Evolutionary conservation across 2,113 vertebrate species (phyloP).

Genomic region (Crotalus viridis): DNA sequence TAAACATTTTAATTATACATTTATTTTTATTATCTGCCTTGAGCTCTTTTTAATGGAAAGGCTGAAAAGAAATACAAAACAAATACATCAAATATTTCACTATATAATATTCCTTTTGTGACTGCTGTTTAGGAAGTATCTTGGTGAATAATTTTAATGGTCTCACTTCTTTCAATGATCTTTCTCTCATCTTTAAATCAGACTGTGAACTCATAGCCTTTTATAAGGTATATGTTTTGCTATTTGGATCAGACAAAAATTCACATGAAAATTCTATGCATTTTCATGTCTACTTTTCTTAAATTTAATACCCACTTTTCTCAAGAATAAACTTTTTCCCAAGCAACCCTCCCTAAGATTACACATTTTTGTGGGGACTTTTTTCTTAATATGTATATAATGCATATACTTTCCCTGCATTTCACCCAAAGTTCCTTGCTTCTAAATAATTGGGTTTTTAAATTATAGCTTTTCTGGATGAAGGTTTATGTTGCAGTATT

Average conservation of each 20-base stretch:
- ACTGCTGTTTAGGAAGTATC: not conserved
- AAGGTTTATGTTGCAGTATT: not conserved
- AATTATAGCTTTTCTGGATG: not conserved
- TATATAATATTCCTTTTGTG: not conserved
- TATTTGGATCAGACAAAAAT: not conserved
- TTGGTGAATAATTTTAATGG: not conserved
- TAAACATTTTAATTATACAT: not conserved
- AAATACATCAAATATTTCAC: not conserved
- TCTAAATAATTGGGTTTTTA: not conserved
- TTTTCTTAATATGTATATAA: not conserved
- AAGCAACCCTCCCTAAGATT: not conserved
- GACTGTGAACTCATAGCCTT: not conserved
- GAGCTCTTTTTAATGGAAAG: not conserved
- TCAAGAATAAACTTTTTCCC: not conserved
- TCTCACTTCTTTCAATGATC: not conserved
- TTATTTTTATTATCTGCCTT: too few species aligned
- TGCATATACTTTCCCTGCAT: not conserved
- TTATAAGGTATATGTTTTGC: not conserved
- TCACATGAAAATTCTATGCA: too few species aligned
- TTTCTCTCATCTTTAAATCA: not conserved
- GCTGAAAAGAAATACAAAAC: not conserved
- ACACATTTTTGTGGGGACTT: not conserved
- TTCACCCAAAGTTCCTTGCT: not conserved
- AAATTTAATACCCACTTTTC: not conserved
- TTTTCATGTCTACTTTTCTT: too few species aligned